A percentile compares a stretch with the other conserved stretches of the same genome.
Conservation (phyloP, 2,797 vertebrate genomes). For the Tamandua tetradactyla region DNA sequence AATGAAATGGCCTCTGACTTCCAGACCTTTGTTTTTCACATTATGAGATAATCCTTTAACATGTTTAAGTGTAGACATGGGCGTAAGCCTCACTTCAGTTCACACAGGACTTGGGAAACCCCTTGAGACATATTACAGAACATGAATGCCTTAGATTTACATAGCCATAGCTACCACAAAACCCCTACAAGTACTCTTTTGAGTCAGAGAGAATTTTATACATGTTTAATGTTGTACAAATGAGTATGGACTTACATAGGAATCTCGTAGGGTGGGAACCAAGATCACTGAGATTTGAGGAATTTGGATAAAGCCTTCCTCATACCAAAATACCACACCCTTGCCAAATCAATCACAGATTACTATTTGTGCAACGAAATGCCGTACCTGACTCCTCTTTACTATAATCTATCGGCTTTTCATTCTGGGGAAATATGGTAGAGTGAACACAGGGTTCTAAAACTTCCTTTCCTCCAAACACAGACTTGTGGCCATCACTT, state of each 20-base stretch:
- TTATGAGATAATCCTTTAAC: not conserved
- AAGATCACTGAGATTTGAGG: not conserved
- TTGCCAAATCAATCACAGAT: not conserved
- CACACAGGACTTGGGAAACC: not conserved
- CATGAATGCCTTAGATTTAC: not conserved
- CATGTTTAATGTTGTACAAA: not conserved
- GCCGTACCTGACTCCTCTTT: not conserved
- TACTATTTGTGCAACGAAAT: not conserved
- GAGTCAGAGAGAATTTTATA: not conserved
- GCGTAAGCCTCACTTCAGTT: not conserved
- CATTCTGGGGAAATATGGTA: not conserved
- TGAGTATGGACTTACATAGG: not conserved
- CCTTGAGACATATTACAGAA: not conserved
- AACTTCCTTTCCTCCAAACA: not conserved
- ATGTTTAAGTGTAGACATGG: not conserved
- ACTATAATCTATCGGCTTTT: not conserved
- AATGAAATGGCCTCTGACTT: not conserved
- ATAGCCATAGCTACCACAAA: not conserved
- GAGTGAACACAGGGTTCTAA: not conserved
- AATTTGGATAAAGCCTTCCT: not conserved
- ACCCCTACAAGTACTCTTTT: not conserved
- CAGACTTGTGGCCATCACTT: too few species aligned
- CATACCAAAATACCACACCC: not conserved
- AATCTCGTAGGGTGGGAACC: not conserved
- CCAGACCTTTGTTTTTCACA: not conserved